Conservation (phyloP, 2,797 vertebrate species). For the Sebastiscus albofasciatus region DNA sequence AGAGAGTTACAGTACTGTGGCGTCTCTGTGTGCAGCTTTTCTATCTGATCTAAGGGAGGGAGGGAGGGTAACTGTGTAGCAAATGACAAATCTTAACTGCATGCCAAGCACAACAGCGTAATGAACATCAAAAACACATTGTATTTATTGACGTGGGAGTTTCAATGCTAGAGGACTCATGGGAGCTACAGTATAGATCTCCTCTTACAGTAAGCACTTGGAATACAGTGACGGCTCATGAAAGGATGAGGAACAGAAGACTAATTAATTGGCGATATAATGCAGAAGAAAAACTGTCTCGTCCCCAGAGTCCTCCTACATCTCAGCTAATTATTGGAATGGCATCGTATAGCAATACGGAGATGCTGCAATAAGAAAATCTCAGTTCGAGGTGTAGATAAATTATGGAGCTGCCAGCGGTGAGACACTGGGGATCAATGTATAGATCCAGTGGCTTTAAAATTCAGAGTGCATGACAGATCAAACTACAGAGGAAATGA, state of each 20-base stretch:
- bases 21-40: not conserved
- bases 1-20: not conserved
- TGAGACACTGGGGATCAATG: slow-evolving; percentile 27
- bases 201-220: not conserved
- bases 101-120: not conserved
- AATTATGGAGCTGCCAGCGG: not conserved
- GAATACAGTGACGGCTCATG: not conserved
- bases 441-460: slow-evolving; percentile 39
- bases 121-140: slow-evolving; percentile 17
- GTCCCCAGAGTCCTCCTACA: not conserved
- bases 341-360: not conserved
- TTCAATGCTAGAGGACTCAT: not conserved
- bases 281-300: not conserved
- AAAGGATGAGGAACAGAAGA: slow-evolving; percentile 5
- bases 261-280: slow-evolving; percentile 17
- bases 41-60: not conserved
- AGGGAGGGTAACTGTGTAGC: not conserved
- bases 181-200: slow-evolving; percentile 18
- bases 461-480: slow-evolving; percentile 10
- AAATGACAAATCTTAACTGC: not conserved
- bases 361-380: not conserved
- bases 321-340: slow-evolving; percentile 17
- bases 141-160: slow-evolving; percentile 10
- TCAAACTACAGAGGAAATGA: not conserved
- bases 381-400: not conserved